phyloP scores from a whole-genome alignment of 1,140 invertebrate genomes.

The Manduca sexta region DNA sequence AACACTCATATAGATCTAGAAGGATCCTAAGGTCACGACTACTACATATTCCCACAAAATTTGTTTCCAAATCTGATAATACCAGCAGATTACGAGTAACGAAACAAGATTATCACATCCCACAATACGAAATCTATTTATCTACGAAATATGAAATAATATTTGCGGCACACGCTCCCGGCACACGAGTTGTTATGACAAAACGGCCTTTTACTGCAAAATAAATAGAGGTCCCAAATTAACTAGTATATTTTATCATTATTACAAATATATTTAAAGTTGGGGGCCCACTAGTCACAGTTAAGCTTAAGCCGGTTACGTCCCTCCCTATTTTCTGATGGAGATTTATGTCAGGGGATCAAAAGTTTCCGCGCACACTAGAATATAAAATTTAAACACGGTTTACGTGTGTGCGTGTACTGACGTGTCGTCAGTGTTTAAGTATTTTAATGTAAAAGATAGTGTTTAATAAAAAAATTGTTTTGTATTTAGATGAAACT shows the following conservation, averaged over 20 bases:
- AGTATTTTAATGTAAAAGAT: neutral
- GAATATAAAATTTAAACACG: constrained; percentile 5
- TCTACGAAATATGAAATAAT: constrained; percentile 58
- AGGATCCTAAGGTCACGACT: no score
- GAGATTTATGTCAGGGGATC: constrained; percentile 71
- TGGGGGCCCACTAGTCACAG: constrained; percentile 51
- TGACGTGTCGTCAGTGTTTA: neutral
- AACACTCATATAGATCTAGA: no score
- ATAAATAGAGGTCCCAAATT: constrained; percentile 56
- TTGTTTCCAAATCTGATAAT: constrained; percentile 2
- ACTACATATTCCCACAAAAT: no score
- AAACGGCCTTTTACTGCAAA: constrained; percentile 41
- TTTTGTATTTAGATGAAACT: no score
- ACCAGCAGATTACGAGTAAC: constrained; percentile 28
- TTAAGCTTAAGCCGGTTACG: constrained; percentile 71
- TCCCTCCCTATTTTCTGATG: constrained; percentile 69
- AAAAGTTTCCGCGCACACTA: constrained; percentile 53
- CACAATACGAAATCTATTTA: constrained; percentile 56
- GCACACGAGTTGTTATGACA: constrained; percentile 43
- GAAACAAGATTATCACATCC: constrained; percentile 43
- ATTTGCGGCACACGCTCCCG: constrained; percentile 41
- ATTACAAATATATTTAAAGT: constrained; percentile 65
- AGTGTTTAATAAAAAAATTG: no score
- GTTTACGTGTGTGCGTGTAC: constrained; percentile 1
- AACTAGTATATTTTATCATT: constrained; percentile 62